These are phyloP conservation scores for Eublepharis macularius DNA, from an alignment of 2,113 vertebrate genomes.

Conservation along the genomic window DNA sequence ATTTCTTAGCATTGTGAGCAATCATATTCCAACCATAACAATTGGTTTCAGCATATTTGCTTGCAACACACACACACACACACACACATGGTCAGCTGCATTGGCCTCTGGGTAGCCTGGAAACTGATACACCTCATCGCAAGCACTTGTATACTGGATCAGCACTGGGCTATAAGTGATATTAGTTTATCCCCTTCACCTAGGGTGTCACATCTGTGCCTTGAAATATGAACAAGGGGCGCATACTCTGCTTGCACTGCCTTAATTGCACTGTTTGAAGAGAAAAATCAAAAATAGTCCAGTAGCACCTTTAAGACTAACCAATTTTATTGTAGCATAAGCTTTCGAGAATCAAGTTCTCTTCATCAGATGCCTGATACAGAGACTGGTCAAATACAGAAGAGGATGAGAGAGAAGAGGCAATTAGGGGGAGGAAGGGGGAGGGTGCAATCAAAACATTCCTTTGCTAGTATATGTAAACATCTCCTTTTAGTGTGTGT, in stretches of 20 bases:
- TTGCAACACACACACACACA: background rate
- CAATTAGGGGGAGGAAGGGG: too few species aligned
- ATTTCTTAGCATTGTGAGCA: background rate
- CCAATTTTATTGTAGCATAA: too few species aligned
- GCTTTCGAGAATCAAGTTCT: too few species aligned
- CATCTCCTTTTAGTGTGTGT: too few species aligned
- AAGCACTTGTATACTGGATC: background rate
- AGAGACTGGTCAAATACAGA: too few species aligned
- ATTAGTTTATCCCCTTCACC: background rate
- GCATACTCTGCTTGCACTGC: background rate
- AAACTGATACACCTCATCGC: background rate
- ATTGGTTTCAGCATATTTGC: background rate
- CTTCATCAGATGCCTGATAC: too few species aligned
- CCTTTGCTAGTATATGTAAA: too few species aligned
- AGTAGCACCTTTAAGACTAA: too few species aligned
- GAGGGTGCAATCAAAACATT: too few species aligned
- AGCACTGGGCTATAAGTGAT: too few species aligned
- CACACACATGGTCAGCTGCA: background rate
- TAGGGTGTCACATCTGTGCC: background rate
- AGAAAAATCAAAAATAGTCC: too few species aligned
- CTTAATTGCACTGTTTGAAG: background rate
- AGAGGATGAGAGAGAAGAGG: too few species aligned
- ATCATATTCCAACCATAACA: background rate
- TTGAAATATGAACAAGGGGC: background rate
- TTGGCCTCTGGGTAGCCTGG: background rate